Evolutionary conservation across 2,113 vertebrate genomes (phyloP).

Genomic region (Dissostichus mawsoni): DNA sequence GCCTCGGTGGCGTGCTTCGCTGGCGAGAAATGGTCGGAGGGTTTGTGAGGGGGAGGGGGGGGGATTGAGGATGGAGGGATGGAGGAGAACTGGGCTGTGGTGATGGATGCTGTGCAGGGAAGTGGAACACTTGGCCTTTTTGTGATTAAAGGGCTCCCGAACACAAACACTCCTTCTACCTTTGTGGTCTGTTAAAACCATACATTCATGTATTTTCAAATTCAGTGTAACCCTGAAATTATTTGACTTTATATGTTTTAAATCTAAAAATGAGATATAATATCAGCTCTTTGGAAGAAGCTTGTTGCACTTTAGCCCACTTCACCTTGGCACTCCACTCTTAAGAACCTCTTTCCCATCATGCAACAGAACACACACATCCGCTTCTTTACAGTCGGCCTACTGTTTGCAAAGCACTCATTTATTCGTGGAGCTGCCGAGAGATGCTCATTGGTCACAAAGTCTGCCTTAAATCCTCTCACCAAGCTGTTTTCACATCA

Average conservation of each 20-base stretch:
- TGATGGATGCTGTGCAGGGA: constrained; percentile 65
- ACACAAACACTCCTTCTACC: constrained; percentile 23
- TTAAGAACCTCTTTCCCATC: background rate
- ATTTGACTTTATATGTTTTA: background rate
- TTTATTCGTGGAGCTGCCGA: background rate
- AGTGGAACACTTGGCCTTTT: constrained; percentile 68
- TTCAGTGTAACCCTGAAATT: background rate
- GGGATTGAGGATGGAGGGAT: constrained; percentile 53
- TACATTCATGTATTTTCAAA: background rate
- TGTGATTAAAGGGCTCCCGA: constrained; percentile 67
- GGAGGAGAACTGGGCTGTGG: constrained; percentile 41
- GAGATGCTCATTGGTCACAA: background rate
- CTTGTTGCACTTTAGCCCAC: background rate
- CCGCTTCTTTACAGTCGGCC: constrained; percentile 1
- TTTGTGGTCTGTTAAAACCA: background rate
- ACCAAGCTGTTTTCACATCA: constrained; percentile 20
- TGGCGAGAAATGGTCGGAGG: constrained; percentile 68
- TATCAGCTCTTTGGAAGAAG: background rate
- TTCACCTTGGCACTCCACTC: background rate
- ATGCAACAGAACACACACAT: background rate
- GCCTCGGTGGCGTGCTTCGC: constrained; percentile 72
- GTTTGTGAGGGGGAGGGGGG: constrained; percentile 1
- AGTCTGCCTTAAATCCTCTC: background rate
- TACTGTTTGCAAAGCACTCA: constrained; percentile 24
- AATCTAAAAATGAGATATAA: constrained; percentile 4